These are phyloP conservation scores for Ecdyonurus torrentis DNA, from an alignment of 2,888 invertebrate species.

Conservation along the genomic window DNA sequence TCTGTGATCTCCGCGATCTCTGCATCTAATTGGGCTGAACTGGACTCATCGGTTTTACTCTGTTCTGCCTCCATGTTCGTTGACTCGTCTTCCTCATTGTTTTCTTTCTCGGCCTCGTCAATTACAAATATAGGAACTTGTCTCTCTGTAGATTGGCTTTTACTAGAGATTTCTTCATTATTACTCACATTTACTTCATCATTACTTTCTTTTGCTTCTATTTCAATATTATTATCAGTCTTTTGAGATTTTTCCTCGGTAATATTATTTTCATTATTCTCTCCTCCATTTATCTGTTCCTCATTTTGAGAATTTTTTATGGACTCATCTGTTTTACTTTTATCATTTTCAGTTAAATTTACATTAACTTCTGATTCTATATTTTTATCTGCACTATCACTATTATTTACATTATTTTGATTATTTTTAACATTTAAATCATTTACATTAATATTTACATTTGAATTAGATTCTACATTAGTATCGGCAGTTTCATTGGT, in stretches of 20 bases:
- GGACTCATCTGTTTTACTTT: too few relatives aligned
- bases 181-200: constrained; percentile 9
- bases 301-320: too few relatives aligned
- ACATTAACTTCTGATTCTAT: constrained; percentile 28
- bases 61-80: constrained; percentile 9
- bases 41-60: constrained; percentile 5
- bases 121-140: too few relatives aligned
- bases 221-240: too few relatives aligned
- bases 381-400: constrained; percentile 27
- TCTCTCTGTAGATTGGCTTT: too few relatives aligned
- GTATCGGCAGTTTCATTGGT: not conserved
- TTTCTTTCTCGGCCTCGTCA: constrained; percentile 8
- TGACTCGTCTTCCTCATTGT: constrained; percentile 7
- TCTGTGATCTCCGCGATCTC: not conserved
- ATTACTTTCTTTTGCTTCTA: constrained; percentile 7
- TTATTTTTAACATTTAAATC: constrained; percentile 16
- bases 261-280: not conserved
- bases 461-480: not conserved
- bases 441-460: not conserved
- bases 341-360: constrained; percentile 29
- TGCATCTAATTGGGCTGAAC: not conserved
- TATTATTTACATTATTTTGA: constrained; percentile 21
- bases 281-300: not conserved
- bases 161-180: constrained; percentile 11
- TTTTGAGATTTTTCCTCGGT: too few relatives aligned